These are phyloP conservation scores for Micronycteris hirsuta DNA, from an alignment of 2,113 vertebrate species.

Conservation along the genomic window DNA sequence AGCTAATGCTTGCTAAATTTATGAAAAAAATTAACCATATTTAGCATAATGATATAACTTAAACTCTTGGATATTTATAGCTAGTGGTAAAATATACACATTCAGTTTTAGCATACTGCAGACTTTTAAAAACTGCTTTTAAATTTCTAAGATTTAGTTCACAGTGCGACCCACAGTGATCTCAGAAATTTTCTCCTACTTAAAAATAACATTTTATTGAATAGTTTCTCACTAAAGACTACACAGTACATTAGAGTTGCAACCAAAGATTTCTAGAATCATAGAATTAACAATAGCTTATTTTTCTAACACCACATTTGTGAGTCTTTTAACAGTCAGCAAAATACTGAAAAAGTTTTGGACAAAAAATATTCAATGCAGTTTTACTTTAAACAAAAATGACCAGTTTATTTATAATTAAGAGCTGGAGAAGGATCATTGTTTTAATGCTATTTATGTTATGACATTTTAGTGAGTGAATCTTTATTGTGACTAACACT, in stretches of 20 bases:
- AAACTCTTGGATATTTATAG: slow-evolving; percentile 34
- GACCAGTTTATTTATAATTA: neutral
- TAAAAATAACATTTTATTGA: slow-evolving; percentile 17
- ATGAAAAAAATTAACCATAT: neutral
- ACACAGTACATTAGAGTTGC: neutral
- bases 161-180: neutral
- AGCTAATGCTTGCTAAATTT: slow-evolving; percentile 19
- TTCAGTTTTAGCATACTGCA: neutral
- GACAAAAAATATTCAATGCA: neutral
- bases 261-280: neutral
- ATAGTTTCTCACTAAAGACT: neutral
- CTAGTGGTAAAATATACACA: neutral
- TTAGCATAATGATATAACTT: neutral
- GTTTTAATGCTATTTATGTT: slow-evolving; percentile 19
- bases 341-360: neutral
- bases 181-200: neutral
- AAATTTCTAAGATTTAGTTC: neutral
- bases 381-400: slow-evolving; percentile 6
- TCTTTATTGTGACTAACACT: slow-evolving; percentile 2
- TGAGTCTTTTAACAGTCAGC: neutral
- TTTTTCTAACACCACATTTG: neutral
- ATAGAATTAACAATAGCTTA: neutral
- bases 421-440: slow-evolving; percentile 8
- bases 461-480: neutral
- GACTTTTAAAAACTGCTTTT: neutral